These are phyloP conservation scores for Drosophila melanogaster DNA, from an alignment of 1,140 invertebrate genomes.

Conservation along the genomic window Release_6_plus_ISO1_MT NT_033777.3:28032501-28033000, in stretches of 20 bases:
- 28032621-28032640: constrained; percentile 55
- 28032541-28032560: constrained; percentile 19
- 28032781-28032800: constrained; percentile 33
- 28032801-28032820: constrained; percentile 46
- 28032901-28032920: constrained; percentile 43
- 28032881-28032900: constrained; percentile 64
- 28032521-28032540: constrained; percentile 42
- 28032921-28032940: constrained; percentile 74
- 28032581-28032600: constrained; percentile 44
- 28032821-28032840: constrained; percentile 31
- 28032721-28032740: constrained; percentile 29
- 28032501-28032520: constrained; percentile 58
- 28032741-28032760: constrained; percentile 21
- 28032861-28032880: constrained; percentile 56
- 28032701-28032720: constrained; percentile 13
- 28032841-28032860: constrained; percentile 19
- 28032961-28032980: constrained; percentile 28
- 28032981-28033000: constrained; percentile 41
- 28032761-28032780: constrained; percentile 64
- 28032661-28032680: constrained; percentile 79
- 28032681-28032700: neutral
- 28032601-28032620: constrained; percentile 64
- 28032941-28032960: constrained; percentile 80
- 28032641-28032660: constrained; percentile 73
- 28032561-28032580: neutral